Evolutionary conservation across 2,888 invertebrate species (phyloP), one percentile per base, ranked within the genome.

Genomic region (Hypomecis punctinalis): DNA sequence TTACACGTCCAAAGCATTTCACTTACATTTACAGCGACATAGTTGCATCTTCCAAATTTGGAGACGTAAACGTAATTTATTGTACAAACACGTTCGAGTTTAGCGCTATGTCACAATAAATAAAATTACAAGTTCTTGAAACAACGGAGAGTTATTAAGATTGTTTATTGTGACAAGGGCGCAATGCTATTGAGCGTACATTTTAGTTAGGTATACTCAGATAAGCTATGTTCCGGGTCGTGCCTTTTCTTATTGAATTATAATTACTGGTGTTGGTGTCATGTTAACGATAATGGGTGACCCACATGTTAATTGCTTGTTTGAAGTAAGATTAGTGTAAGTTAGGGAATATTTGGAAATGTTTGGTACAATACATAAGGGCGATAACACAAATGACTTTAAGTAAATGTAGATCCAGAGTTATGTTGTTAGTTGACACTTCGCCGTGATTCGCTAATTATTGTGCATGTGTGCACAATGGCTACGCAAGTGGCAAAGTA

Each of bases 291-390:
- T 72, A 72, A 67, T 33, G 45, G 23, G 54, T 65, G 68, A 23
- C 72, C 72, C 62, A 67, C 8, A 70, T 72, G 57, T 65, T 68
- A 72, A 70, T 67, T 66, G 67, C 53, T 65, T 65, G 40, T 66
- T 61, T 64, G 48, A 49, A 43, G 57, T 47, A 53, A 53, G 65
- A 60, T 60, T 63, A 63, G 60, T 42, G 65, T 58, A 55, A 56
- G 61, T 52, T 6, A 9, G 47, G 51, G 46, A 59, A 52, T 43
- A 11, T 59, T 55, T 63, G 37, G 43, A 9, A 49, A 39, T 52
- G 2, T 0, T 39, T 23, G 0, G 9, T 40, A 10, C n/a, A n/a
- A n/a, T 49, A 49, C 49, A 49, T 9, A 23, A 23, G 10, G 10
- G 5, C 5, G 47, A 47, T 35, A 47, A 10, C 47, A 39, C 9